phyloP scores from a whole-genome alignment of 2,113 vertebrate species.

The Pipa parva region DNA sequence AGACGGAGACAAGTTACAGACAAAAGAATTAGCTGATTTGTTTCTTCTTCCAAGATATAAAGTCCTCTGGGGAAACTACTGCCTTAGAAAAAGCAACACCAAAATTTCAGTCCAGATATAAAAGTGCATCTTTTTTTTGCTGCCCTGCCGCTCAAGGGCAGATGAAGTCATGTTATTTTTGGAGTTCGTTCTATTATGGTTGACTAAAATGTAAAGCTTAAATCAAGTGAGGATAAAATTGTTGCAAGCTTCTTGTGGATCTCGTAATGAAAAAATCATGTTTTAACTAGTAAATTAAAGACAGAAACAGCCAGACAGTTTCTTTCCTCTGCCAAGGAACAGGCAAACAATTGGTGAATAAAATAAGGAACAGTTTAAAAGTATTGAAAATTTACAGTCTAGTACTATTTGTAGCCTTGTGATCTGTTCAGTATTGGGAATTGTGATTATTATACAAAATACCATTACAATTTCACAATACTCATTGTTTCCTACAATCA shows the following conservation, averaged over 20 bases:
- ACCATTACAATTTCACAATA: too few species aligned
- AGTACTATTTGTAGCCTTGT: conserved; percentile 13
- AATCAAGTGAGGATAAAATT: conserved; percentile 44
- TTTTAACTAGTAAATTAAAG: conserved; percentile 49
- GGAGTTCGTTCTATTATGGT: conserved; percentile 46
- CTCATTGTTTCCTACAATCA: too few species aligned
- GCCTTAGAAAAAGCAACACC: conserved; percentile 46
- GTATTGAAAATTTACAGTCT: neutral
- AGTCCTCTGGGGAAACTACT: conserved; percentile 50
- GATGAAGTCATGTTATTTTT: conserved; percentile 58
- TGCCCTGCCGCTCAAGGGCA: conserved; percentile 44
- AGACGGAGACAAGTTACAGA: conserved; percentile 52
- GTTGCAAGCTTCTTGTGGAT: conserved; percentile 42
- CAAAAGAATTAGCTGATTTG: conserved; percentile 52
- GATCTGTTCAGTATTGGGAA: neutral
- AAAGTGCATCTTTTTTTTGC: conserved; percentile 50
- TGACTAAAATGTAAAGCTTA: conserved; percentile 53
- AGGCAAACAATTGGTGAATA: conserved; percentile 21
- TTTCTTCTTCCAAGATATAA: conserved; percentile 49
- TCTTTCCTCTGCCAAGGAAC: conserved; percentile 39
- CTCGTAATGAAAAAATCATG: conserved; percentile 42
- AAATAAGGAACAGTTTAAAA: conserved; percentile 20
- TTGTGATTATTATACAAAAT: too few species aligned
- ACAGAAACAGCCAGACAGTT: conserved; percentile 44
- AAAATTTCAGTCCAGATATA: conserved; percentile 51